phyloP scores from a whole-genome alignment of 2,888 invertebrate species.

The Pollenia amentaria region DNA sequence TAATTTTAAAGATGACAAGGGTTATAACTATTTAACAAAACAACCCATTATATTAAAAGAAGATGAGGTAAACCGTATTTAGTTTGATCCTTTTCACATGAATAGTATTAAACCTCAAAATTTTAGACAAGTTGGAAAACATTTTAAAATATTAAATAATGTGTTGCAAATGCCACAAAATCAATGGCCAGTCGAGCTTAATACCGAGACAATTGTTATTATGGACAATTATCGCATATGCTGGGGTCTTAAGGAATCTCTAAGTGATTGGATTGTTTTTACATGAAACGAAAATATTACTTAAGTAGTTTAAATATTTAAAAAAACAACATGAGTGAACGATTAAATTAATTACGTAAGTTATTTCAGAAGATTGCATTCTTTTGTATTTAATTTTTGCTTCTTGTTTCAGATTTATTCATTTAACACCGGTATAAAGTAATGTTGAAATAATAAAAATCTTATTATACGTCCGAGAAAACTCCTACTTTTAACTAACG shows the following conservation, averaged over 20 bases:
- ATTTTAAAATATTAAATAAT: slow-evolving; percentile 85
- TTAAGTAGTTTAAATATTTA: slow-evolving; percentile 65
- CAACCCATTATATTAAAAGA: slow-evolving; percentile 31
- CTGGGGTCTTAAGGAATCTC: slow-evolving; percentile 84
- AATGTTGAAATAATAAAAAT: no score
- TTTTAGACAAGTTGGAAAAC: slow-evolving; percentile 86
- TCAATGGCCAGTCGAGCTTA: slow-evolving; percentile 86
- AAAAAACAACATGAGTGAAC: background rate
- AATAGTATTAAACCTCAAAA: slow-evolving; percentile 85
- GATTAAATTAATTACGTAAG: background rate
- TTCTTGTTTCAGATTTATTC: no score
- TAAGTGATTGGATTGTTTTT: slow-evolving; percentile 54
- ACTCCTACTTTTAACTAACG: no score
- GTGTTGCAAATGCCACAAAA: slow-evolving; percentile 85
- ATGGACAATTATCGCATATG: slow-evolving; percentile 91
- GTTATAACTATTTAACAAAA: slow-evolving; percentile 36
- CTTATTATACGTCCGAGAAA: no score
- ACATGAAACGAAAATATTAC: slow-evolving; percentile 72
- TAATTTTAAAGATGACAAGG: slow-evolving; percentile 39
- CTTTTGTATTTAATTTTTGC: background rate
- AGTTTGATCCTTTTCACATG: slow-evolving; percentile 62
- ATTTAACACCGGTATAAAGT: background rate
- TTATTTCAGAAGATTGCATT: background rate
- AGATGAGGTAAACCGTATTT: slow-evolving; percentile 45
- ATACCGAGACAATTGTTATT: slow-evolving; percentile 88